Conservation (phyloP, 2,888 invertebrate species). For the Harpagoxenus sublaevis region DNA sequence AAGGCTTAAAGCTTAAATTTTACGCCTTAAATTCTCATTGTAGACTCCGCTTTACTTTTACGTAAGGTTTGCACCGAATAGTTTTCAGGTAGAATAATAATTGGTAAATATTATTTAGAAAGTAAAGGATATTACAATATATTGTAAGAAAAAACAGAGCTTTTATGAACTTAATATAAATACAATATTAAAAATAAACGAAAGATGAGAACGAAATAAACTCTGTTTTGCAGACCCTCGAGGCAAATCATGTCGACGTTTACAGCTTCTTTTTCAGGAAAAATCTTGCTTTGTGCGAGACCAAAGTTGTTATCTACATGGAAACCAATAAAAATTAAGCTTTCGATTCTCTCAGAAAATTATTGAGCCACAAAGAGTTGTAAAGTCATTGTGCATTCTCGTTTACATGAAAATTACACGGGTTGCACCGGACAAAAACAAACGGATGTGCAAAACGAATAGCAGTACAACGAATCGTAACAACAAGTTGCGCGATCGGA, state of each 20-base stretch:
- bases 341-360: neutral
- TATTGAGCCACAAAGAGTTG: neutral
- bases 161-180: neutral
- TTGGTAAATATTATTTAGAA: slow-evolving; percentile 20
- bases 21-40: no score
- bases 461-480: neutral
- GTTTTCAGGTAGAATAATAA: neutral
- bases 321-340: neutral
- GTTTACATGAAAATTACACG: neutral
- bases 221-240: neutral
- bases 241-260: slow-evolving; percentile 10
- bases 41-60: neutral
- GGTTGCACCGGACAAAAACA: neutral
- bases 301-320: neutral
- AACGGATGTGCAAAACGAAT: neutral
- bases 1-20: no score
- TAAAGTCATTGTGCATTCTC: neutral
- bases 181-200: slow-evolving; percentile 6
- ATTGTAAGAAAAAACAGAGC: neutral
- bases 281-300: slow-evolving; percentile 1
- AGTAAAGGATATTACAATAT: neutral
- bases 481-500: slow-evolving; percentile 6
- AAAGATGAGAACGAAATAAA: neutral
- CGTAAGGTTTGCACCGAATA: neutral
- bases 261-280: neutral